Base-by-base conservation (phyloP, 1,140 invertebrate genomes). In the Eciton burchellii region DNA sequence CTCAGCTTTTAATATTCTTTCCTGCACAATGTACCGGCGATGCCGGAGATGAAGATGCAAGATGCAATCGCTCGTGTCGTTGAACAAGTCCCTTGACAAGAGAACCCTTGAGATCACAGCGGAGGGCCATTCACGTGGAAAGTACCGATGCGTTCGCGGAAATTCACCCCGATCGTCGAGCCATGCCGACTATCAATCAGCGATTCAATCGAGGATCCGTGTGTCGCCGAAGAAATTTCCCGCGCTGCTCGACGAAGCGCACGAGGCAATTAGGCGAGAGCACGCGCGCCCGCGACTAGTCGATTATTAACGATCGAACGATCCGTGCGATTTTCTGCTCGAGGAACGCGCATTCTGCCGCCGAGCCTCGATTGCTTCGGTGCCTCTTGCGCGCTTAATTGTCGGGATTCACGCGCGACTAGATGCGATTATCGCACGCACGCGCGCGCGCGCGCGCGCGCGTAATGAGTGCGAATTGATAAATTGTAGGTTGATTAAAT, bases 281-380 rank as follows among this genome's bases (percentile, higher is more conserved):
- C 63, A 71, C 54, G 63, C 56, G 62, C 76, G 16, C 62, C 62
- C 52, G 43, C 60, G 66, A 83, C 52, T 79, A 62, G 73, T 83
- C 49, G 49, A 83, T 83, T 81, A 83, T 81, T 68, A 79, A 83
- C 74, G 74, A 83, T 83, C 63, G 74, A 81, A 83, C 57, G 73
- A 57, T 81, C 57, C 63, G 65, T 70, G 63, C 74, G 82, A 81
- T 83, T 83, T 83, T 77, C 72, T 83, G 72, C 81, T 77, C 56
- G 29, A 45, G 21, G 62, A 56, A 79, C 62, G 73, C 66, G 26
- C 59, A 26, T 82, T 77, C 62, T 43, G 29, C 3, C 29, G 26
- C 16, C 60, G 24, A n/a, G n/a, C 43, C 19, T 70, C 74, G 74
- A 79, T 68, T 56, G 47, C 74, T 79, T 29, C 35, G 56, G 21